Conservation (phyloP, 2,113 vertebrate species). For the Microtus ochrogaster region DNA sequence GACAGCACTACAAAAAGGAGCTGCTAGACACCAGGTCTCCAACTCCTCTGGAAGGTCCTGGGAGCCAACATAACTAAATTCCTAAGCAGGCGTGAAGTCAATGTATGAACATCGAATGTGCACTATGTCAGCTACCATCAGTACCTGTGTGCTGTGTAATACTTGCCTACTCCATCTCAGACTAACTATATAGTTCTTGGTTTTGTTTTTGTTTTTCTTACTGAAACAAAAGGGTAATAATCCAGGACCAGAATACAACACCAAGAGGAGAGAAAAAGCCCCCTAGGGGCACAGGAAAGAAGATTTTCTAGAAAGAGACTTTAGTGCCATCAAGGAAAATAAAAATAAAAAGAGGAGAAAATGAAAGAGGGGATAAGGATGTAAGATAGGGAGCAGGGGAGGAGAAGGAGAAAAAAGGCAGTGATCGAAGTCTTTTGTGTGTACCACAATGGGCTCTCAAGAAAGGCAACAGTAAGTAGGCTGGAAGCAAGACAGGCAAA, state of each 20-base stretch:
- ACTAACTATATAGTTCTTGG: background rate
- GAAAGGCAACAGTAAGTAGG: fast-evolving
- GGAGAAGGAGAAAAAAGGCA: background rate
- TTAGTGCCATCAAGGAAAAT: fast-evolving
- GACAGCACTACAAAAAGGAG: fast-evolving
- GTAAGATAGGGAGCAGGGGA: too few species aligned
- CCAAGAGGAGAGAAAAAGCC: background rate
- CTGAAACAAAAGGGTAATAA: background rate
- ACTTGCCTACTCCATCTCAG: background rate
- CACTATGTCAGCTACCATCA: background rate
- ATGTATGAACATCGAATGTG: background rate
- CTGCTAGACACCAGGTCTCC: background rate
- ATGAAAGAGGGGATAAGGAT: background rate
- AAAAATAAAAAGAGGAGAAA: background rate
- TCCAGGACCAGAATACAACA: background rate
- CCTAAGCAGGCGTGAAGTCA: background rate
- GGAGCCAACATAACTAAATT: background rate
- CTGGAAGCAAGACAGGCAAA: background rate
- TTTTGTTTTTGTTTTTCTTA: background rate
- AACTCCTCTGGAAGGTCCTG: background rate
- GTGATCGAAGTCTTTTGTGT: background rate
- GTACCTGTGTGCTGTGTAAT: background rate
- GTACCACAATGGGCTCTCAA: background rate
- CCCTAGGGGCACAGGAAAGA: background rate
- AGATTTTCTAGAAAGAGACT: background rate